Evolutionary conservation across 1,140 invertebrate species (phyloP).

Genomic region (Anagrus nilaparvatae): DNA sequence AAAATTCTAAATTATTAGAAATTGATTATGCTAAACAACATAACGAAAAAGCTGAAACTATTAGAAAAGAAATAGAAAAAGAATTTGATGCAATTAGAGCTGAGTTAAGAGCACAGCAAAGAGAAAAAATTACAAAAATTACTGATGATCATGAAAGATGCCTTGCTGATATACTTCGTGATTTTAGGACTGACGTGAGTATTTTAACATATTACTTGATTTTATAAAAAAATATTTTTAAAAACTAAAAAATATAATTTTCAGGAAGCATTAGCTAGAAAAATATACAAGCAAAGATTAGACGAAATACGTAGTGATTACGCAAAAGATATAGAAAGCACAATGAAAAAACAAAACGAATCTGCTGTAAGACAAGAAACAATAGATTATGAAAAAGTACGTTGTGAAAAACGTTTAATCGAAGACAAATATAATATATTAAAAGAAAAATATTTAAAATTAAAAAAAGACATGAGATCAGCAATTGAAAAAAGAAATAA

Average conservation of each 20-base stretch:
- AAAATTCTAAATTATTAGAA: slow-evolving; percentile 27
- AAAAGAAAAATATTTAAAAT: slow-evolving; percentile 69
- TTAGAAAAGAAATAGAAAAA: slow-evolving; percentile 33
- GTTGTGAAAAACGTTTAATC: slow-evolving; percentile 59
- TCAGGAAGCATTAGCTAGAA: slow-evolving; percentile 47
- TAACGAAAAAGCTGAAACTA: slow-evolving; percentile 24
- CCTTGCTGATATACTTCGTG: slow-evolving; percentile 41
- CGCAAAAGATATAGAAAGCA: slow-evolving; percentile 47
- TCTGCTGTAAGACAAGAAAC: slow-evolving; percentile 38
- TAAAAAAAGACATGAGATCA: slow-evolving; percentile 66
- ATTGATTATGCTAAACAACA: slow-evolving; percentile 30
- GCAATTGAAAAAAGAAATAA: slow-evolving; percentile 47
- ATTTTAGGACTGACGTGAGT: slow-evolving; percentile 40
- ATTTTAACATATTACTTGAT: not conserved
- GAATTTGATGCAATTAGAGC: slow-evolving; percentile 36
- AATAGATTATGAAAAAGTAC: slow-evolving; percentile 51
- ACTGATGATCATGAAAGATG: slow-evolving; percentile 48
- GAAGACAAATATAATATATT: slow-evolving; percentile 70
- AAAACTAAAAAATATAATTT: slow-evolving; percentile 12
- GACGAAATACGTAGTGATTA: slow-evolving; percentile 50
- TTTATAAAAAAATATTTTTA: not conserved
- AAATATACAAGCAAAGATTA: slow-evolving; percentile 54
- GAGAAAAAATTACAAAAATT: slow-evolving; percentile 46
- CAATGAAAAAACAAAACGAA: slow-evolving; percentile 37
- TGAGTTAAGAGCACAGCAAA: slow-evolving; percentile 38